Percentiles rank a stretch among this genome's conserved stretches.
Evolutionary conservation across 2,113 vertebrate species (phyloP).

Genomic region (Hippocampus zosterae): DNA sequence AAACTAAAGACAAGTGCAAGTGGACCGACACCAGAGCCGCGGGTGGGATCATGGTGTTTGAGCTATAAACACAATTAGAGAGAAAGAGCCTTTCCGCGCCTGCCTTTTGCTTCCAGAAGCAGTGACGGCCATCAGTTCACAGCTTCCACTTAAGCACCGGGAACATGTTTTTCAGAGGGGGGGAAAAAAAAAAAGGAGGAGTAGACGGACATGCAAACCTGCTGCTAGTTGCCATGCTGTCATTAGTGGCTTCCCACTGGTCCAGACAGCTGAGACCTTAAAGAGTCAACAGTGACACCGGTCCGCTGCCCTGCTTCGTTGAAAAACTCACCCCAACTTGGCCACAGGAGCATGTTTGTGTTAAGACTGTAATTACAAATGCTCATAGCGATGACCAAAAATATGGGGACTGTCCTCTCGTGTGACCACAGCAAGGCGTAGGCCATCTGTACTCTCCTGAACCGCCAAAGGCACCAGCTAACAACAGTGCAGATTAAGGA

Average conservation of each 20-base stretch:
- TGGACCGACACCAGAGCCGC: constrained; percentile 42
- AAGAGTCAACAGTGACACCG: constrained; percentile 32
- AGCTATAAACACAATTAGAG: constrained; percentile 59
- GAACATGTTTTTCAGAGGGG: constrained; percentile 50
- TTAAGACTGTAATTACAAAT: constrained; percentile 35
- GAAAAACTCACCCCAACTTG: constrained; percentile 23
- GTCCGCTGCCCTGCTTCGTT: constrained; percentile 14
- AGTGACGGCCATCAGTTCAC: constrained; percentile 55
- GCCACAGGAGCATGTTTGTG: constrained; percentile 33
- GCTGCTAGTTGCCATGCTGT: constrained; percentile 52
- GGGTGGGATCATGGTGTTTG: constrained; percentile 37
- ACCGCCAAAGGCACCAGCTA: constrained; percentile 11
- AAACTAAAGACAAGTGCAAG: constrained; percentile 13
- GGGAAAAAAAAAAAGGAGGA: constrained; percentile 12
- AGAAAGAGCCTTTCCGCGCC: constrained; percentile 37
- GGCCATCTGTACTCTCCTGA: constrained; percentile 53
- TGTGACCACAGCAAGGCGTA: constrained; percentile 51
- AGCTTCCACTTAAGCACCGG: constrained; percentile 61
- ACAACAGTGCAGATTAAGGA: constrained; percentile 27
- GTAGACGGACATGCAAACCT: constrained; percentile 40
- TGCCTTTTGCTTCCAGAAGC: constrained; percentile 15
- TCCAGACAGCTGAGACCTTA: constrained; percentile 37
- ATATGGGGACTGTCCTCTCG: constrained; percentile 38
- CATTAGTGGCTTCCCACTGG: constrained; percentile 56
- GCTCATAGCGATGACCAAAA: constrained; percentile 35